phyloP scores from a whole-genome alignment of 1,140 invertebrate species.

The Drosophila orena region DNA sequence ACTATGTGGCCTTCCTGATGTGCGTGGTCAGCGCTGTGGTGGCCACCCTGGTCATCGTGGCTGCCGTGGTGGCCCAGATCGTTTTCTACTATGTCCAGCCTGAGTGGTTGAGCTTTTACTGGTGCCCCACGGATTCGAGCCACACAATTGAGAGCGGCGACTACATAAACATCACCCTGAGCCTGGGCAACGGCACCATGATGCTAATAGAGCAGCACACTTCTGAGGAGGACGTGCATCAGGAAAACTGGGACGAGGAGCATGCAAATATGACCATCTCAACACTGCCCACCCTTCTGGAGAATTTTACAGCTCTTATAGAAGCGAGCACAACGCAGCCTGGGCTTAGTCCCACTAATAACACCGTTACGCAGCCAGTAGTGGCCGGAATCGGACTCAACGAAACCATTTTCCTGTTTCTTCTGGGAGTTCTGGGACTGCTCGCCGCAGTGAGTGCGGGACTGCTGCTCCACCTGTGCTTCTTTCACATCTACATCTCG shows the following conservation, averaged over 20 bases:
- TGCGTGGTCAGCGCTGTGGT: conserved; percentile 94
- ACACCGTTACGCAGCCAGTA: conserved; percentile 36
- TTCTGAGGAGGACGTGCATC: conserved; percentile 5
- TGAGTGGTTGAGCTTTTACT: conserved; percentile 85
- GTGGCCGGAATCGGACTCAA: conserved; percentile 76
- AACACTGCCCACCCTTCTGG: conserved; percentile 59
- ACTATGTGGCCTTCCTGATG: conserved; percentile 94
- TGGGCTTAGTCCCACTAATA: conserved; percentile 28
- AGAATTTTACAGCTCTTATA: conserved; percentile 64
- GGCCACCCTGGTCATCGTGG: conserved; percentile 89
- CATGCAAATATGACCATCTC: conserved; percentile 41
- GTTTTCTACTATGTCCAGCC: conserved; percentile 87
- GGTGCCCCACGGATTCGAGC: conserved; percentile 52
- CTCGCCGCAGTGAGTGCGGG: conserved; percentile 91
- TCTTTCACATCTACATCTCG: conserved; percentile 95
- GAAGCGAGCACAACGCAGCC: conserved; percentile 26
- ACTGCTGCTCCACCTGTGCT: conserved; percentile 93
- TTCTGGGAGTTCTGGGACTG: conserved; percentile 88
- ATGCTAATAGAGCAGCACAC: conserved; percentile 57
- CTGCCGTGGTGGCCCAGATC: conserved; percentile 89
- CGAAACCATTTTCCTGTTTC: conserved; percentile 87
- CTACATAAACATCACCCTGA: conserved; percentile 68
- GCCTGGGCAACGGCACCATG: conserved; percentile 59
- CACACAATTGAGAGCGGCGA: conserved; percentile 33
- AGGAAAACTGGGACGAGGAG: conserved; percentile 10